A percentile compares a stretch with the other conserved stretches of the same genome.
phyloP scores from a whole-genome alignment of 1,140 invertebrate species.

The Globodera rostochiensis region DNA sequence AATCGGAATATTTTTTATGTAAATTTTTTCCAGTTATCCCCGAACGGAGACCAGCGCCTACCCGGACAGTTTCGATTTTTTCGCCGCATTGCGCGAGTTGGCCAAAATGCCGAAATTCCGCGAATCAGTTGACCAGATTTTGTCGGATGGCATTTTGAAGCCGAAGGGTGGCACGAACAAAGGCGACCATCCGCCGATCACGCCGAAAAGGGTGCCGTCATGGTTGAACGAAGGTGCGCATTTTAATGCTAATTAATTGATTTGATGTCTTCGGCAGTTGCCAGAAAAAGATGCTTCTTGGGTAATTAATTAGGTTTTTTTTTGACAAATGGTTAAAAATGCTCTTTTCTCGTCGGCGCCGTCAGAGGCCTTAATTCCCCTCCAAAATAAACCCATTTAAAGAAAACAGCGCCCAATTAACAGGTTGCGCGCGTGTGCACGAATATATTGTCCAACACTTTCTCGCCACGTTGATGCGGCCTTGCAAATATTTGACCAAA shows the following conservation, averaged over 20 bases:
- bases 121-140: conserved; percentile 34
- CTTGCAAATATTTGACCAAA: conserved; percentile 58
- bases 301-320: neutral
- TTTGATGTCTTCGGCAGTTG: too few species aligned
- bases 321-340: too few species aligned
- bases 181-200: conserved; percentile 98
- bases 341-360: too few species aligned
- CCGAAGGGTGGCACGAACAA: conserved; percentile 78
- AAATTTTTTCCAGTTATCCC: conserved; percentile 76
- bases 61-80: conserved; percentile 88
- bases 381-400: too few species aligned
- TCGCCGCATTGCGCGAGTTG: conserved; percentile 44
- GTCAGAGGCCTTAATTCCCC: too few species aligned
- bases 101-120: conserved; percentile 42
- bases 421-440: conserved; percentile 74
- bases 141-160: conserved; percentile 45
- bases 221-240: conserved; percentile 74
- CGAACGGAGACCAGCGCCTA: conserved; percentile 95
- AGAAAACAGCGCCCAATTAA: neutral
- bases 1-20: neutral
- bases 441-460: conserved; percentile 96
- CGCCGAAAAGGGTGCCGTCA: conserved; percentile 82
- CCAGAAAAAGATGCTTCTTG: neutral
- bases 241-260: neutral
- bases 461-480: conserved; percentile 79